phyloP scores from a whole-genome alignment of 2,113 vertebrate genomes.

The Corydoras sp. region DNA sequence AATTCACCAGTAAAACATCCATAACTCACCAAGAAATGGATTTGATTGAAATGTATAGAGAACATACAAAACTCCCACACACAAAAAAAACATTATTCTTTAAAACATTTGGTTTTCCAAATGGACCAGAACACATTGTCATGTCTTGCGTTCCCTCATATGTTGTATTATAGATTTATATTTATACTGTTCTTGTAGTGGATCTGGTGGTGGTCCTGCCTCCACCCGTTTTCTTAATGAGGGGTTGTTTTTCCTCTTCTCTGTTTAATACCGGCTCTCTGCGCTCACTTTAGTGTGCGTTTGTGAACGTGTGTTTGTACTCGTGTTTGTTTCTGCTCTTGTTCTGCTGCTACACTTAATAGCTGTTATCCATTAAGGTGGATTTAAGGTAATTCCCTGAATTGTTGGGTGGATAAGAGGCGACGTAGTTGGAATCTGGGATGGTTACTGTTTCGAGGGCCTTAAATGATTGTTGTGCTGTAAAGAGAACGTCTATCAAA shows the following conservation, averaged over 20 bases:
- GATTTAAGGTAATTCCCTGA: constrained; percentile 27
- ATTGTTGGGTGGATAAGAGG: constrained; percentile 17
- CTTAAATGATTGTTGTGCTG: too few species aligned
- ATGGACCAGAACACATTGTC: too few species aligned
- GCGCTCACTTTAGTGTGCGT: background rate
- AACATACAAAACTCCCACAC: too few species aligned
- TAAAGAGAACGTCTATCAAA: too few species aligned
- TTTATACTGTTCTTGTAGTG: background rate
- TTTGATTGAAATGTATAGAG: too few species aligned
- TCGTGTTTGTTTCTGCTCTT: constrained; percentile 13
- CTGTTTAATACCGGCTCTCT: background rate
- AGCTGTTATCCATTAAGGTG: constrained; percentile 16
- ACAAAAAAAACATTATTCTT: too few species aligned
- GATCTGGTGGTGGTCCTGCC: constrained; percentile 4
- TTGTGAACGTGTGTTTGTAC: constrained; percentile 1
- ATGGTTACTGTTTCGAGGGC: too few species aligned
- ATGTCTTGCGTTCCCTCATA: too few species aligned
- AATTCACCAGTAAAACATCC: too few species aligned
- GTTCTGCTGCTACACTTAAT: constrained; percentile 23
- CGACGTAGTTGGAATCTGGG: background rate
- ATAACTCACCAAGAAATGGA: too few species aligned
- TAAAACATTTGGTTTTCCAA: too few species aligned
- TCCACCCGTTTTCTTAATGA: background rate
- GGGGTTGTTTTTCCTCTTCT: background rate
- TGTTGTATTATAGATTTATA: too few species aligned